Evolutionary conservation across 2,888 invertebrate genomes (phyloP).

Genomic region (Agonopterix subpropinquella): DNA sequence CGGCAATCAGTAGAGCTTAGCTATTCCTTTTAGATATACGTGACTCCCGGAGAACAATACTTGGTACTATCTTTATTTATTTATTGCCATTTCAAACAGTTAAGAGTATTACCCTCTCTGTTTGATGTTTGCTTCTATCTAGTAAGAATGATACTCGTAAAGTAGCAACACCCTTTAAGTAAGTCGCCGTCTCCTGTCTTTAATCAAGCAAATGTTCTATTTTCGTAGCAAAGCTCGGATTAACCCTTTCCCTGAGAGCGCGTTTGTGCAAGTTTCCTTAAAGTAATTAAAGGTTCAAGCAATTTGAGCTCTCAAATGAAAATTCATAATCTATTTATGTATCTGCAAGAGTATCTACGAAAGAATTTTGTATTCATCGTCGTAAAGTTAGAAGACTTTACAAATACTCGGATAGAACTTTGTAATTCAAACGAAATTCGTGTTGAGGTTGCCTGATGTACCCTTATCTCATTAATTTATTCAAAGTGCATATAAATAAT

Average conservation of each 20-base stretch:
- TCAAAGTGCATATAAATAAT: too few species aligned
- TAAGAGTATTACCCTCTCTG: constrained; percentile 14
- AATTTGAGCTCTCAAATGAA: constrained; percentile 53
- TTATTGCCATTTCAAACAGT: background rate
- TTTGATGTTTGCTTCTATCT: constrained; percentile 22
- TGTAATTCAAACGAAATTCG: background rate
- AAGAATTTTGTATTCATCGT: constrained; percentile 27
- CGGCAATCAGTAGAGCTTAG: constrained; percentile 45
- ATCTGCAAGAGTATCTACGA: constrained; percentile 35
- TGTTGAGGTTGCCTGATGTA: too few species aligned
- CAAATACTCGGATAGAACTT: constrained; percentile 13
- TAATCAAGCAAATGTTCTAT: constrained; percentile 56
- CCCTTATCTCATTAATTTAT: too few species aligned
- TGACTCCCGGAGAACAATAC: constrained; percentile 29
- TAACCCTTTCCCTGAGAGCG: constrained; percentile 44
- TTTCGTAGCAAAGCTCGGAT: constrained; percentile 52
- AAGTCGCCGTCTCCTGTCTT: constrained; percentile 33
- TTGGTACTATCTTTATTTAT: background rate
- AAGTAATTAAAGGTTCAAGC: constrained; percentile 62
- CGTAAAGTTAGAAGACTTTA: constrained; percentile 16
- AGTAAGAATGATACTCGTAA: constrained; percentile 22
- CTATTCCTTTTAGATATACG: constrained; percentile 40
- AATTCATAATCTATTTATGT: constrained; percentile 50
- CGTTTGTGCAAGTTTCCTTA: constrained; percentile 57
- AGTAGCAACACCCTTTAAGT: constrained; percentile 23